Evolutionary conservation across 2,113 vertebrate species (phyloP).

Genomic region (Petroica traversi): DNA sequence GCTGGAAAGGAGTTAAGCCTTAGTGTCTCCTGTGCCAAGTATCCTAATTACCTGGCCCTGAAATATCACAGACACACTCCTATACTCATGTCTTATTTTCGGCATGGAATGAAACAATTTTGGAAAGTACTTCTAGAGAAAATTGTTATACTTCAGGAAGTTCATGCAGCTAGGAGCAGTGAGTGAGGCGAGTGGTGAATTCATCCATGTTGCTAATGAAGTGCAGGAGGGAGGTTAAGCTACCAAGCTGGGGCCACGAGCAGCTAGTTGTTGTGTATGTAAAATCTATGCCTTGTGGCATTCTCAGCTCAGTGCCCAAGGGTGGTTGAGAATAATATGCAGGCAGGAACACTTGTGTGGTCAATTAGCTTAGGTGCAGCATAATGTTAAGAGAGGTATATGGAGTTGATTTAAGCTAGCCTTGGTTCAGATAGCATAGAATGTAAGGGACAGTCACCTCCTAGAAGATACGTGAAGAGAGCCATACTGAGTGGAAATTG

Average conservation of each 20-base stretch:
- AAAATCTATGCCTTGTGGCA: not conserved
- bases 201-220: not conserved
- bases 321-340: not conserved
- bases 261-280: not conserved
- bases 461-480: fast-evolving
- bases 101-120: not conserved
- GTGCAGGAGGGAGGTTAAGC: not conserved
- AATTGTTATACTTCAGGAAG: not conserved
- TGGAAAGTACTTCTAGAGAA: not conserved
- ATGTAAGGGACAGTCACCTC: not conserved
- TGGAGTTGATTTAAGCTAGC: not conserved
- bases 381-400: not conserved
- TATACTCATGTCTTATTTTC: not conserved
- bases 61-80: not conserved
- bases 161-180: not conserved
- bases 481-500: not conserved
- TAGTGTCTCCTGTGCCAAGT: not conserved
- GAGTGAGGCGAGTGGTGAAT: not conserved
- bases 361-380: not conserved
- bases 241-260: not conserved
- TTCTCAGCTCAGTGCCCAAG: not conserved
- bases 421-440: not conserved
- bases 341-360: not conserved
- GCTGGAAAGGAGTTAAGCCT: slow-evolving; percentile 1
- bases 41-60: slow-evolving; percentile 35